phyloP scores from a whole-genome alignment of 2,797 vertebrate genomes.

The Pampus argenteus region DNA sequence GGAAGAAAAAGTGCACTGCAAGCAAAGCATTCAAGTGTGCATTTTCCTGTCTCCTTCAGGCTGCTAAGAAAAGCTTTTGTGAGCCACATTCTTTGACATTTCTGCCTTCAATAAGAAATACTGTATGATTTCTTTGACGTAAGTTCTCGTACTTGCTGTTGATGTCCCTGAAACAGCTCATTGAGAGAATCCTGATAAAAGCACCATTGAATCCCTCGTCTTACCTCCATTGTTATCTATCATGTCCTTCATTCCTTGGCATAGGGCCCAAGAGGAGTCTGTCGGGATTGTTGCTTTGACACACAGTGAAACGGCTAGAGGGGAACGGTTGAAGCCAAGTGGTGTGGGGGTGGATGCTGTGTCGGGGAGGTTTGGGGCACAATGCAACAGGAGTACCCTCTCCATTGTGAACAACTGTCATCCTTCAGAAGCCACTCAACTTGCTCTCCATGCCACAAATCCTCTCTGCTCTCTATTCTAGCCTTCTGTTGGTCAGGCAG shows the following conservation, averaged over 20 bases:
- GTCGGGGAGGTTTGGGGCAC: constrained; percentile 58
- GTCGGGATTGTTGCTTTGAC: constrained; percentile 76
- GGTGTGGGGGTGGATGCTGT: constrained; percentile 44
- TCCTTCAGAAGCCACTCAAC: constrained; percentile 82
- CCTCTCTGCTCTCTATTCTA: constrained; percentile 71
- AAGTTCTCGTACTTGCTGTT: constrained; percentile 8
- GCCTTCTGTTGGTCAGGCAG: constrained; percentile 80
- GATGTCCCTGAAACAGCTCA: constrained; percentile 41
- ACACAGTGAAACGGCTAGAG: constrained; percentile 68
- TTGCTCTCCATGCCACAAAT: constrained; percentile 81
- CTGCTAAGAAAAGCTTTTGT: constrained; percentile 49
- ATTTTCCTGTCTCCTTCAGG: constrained; percentile 61
- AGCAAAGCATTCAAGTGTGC: constrained; percentile 77
- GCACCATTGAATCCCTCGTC: constrained; percentile 40
- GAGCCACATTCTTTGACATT: constrained; percentile 44
- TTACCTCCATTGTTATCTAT: constrained; percentile 67
- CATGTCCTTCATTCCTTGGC: constrained; percentile 72
- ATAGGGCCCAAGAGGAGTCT: constrained; percentile 68
- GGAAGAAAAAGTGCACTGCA: constrained; percentile 67
- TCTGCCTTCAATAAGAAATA: constrained; percentile 40
- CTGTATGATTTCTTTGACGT: constrained; percentile 38
- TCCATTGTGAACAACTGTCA: constrained; percentile 85
- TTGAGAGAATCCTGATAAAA: constrained; percentile 51
- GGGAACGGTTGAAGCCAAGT: constrained; percentile 77
- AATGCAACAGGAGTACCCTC: constrained; percentile 78